These are phyloP conservation scores for Malurus splendens DNA, from an alignment of 2,797 vertebrate genomes.

Conservation along the genomic window DNA sequence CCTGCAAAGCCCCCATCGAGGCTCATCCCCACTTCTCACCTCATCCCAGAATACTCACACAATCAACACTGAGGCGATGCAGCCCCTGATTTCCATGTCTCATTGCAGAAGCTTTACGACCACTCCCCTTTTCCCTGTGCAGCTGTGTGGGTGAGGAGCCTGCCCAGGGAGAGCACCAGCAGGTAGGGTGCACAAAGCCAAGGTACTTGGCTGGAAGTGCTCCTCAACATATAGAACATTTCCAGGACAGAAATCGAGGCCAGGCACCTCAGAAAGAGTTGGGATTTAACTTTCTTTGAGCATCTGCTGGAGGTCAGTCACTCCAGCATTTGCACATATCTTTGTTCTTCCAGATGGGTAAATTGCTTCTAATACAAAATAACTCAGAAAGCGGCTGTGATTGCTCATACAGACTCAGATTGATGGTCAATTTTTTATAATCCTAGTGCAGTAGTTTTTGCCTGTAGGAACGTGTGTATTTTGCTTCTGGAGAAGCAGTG, in stretches of 20 bases:
- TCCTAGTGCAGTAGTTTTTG: neutral
- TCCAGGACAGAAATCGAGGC: neutral
- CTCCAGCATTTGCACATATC: neutral
- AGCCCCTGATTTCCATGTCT: neutral
- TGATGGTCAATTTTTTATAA: constrained; percentile 22
- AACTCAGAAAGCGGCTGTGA: neutral
- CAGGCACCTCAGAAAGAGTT: neutral
- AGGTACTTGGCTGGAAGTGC: neutral
- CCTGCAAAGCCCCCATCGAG: rapidly evolving
- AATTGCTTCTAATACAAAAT: constrained; percentile 42
- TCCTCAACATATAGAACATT: neutral
- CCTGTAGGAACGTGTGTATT: neutral
- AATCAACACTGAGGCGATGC: rapidly evolving
- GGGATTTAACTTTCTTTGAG: neutral
- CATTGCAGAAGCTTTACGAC: neutral
- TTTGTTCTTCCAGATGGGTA: constrained; percentile 52
- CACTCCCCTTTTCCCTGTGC: neutral
- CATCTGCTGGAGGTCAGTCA: constrained; percentile 1
- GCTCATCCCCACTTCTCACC: neutral
- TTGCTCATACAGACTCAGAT: neutral
- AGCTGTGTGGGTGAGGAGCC: neutral
- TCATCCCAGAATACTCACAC: neutral
- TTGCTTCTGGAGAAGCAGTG: neutral
- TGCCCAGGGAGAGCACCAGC: neutral
- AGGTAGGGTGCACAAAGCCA: neutral